A percentile compares a stretch with the other conserved stretches of the same genome.
These are phyloP conservation scores for Apotomis capreana DNA, from an alignment of 2,888 invertebrate species.

Conservation along the genomic window DNA sequence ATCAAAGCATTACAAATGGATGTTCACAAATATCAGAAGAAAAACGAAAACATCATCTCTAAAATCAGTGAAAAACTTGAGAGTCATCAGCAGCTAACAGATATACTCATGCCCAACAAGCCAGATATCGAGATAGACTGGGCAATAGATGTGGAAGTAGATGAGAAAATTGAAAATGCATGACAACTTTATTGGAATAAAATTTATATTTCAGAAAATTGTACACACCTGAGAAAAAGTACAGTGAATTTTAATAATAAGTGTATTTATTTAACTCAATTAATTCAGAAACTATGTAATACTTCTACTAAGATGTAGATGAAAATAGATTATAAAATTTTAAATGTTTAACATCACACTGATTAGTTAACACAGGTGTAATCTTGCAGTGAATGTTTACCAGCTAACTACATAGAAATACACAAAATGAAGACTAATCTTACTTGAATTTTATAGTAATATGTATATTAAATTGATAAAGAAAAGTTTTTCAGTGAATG, in stretches of 20 bases:
- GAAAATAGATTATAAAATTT: conserved; percentile 72
- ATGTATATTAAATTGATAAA: conserved; percentile 53
- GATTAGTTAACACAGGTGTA: conserved; percentile 34
- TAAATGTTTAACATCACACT: conserved; percentile 45
- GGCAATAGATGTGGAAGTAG: conserved; percentile 62
- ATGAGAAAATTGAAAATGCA: conserved; percentile 61
- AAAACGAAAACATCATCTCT: conserved; percentile 67
- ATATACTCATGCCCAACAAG: conserved; percentile 52
- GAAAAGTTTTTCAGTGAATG: conserved; percentile 47
- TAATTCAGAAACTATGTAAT: conserved; percentile 63
- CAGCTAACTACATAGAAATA: conserved; percentile 34
- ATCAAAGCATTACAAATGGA: conserved; percentile 74
- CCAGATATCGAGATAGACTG: conserved; percentile 57
- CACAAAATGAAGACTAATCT: conserved; percentile 52
- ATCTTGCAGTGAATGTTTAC: conserved; percentile 34
- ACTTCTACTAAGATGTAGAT: conserved; percentile 63
- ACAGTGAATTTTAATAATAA: conserved; percentile 74
- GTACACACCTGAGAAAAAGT: conserved; percentile 81
- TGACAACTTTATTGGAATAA: conserved; percentile 70
- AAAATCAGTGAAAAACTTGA: conserved; percentile 66
- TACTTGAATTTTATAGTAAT: conserved; percentile 54
- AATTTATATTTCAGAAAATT: conserved; percentile 83
- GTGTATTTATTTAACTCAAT: conserved; percentile 69
- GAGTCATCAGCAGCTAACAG: conserved; percentile 60
- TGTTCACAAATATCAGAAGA: conserved; percentile 74